These are phyloP conservation scores for Geodia barretti DNA, from an alignment of 37 sponge, comb jelly and placozoan genomes.

Conservation along the genomic window DNA sequence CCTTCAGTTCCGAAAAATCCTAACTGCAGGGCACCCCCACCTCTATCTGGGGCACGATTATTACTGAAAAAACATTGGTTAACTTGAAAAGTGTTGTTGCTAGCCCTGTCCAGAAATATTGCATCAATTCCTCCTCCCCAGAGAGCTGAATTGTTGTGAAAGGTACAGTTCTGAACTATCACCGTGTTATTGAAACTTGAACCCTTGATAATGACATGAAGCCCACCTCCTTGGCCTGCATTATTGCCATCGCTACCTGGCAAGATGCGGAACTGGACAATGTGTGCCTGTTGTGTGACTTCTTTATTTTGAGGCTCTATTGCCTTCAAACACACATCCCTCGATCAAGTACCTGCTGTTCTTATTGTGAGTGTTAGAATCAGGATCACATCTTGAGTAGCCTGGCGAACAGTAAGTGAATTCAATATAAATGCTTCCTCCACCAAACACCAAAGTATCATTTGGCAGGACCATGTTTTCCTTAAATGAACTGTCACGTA, in stretches of 20 bases:
- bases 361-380: neutral
- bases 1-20: neutral
- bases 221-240: neutral
- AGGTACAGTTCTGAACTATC: neutral
- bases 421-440: slow-evolving; percentile 31
- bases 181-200: neutral
- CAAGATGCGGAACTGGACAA: neutral
- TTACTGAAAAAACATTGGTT: neutral
- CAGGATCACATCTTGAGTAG: neutral
- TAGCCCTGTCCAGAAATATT: neutral
- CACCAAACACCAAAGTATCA: neutral
- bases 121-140: neutral
- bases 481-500: neutral
- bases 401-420: slow-evolving; percentile 13
- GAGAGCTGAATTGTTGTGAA: neutral
- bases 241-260: neutral
- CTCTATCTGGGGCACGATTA: neutral
- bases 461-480: neutral
- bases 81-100: neutral
- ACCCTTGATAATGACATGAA: neutral
- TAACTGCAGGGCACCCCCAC: neutral
- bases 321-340: neutral
- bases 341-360: neutral
- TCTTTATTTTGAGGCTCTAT: neutral
- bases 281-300: neutral